Percentiles rank a stretch among this genome's conserved stretches.
Conservation (phyloP, 2,113 vertebrate genomes). For the Micronisus gabar region DNA sequence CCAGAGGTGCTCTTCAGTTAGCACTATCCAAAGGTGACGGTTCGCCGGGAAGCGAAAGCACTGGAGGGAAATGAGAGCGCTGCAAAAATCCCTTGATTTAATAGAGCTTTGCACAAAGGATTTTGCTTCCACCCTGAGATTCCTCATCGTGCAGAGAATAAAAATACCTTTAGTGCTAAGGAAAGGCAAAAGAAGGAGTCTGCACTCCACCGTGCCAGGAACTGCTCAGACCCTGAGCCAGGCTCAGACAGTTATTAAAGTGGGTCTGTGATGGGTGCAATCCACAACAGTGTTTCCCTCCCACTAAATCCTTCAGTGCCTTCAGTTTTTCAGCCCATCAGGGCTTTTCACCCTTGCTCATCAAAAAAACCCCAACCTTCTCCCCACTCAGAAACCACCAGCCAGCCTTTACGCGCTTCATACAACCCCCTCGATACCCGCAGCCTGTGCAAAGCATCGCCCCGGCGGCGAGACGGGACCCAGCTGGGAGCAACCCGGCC, state of each 20-base stretch:
- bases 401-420: background rate
- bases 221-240: background rate
- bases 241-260: background rate
- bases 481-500: background rate
- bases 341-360: background rate
- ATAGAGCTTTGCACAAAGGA: accelerated
- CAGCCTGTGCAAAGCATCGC: background rate
- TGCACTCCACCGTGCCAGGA: background rate
- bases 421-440: background rate
- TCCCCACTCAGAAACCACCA: background rate
- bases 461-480: background rate
- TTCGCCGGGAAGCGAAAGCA: background rate
- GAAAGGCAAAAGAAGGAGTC: background rate
- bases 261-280: background rate
- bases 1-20: background rate
- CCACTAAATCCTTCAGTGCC: background rate
- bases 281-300: background rate
- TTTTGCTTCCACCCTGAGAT: background rate
- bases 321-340: background rate
- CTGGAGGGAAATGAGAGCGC: background rate
- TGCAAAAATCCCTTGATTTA: background rate
- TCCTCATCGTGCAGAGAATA: background rate
- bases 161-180: background rate
- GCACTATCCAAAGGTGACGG: accelerated
- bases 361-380: background rate